These are phyloP conservation scores for Prunella fulvescens DNA, from an alignment of 2,113 vertebrate genomes.

Conservation along the genomic window DNA sequence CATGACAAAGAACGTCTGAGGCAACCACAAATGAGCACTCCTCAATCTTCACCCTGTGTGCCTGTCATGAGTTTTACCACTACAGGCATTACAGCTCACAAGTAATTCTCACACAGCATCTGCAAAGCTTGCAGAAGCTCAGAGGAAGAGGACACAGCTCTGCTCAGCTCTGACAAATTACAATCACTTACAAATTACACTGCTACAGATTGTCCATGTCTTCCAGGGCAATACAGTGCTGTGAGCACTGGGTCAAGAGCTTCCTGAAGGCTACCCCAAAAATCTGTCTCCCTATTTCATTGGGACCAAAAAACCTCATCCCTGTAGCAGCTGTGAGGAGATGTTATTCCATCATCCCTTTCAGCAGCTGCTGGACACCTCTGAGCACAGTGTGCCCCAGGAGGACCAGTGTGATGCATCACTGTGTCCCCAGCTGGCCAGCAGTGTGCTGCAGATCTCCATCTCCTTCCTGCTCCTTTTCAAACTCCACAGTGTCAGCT, in stretches of 20 bases:
- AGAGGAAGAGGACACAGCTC: not conserved
- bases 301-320: not conserved
- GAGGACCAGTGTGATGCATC: not conserved
- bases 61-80: not conserved
- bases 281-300: not conserved
- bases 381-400: accelerated
- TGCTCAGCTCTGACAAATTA: not conserved
- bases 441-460: not conserved
- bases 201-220: not conserved
- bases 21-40: not conserved
- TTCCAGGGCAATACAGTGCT: not conserved
- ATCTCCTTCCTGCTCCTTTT: not conserved
- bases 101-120: not conserved
- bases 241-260: not conserved
- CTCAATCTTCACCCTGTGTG: not conserved
- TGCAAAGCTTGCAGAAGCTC: not conserved
- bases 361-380: not conserved
- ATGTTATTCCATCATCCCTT: not conserved
- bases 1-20: not conserved
- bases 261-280: not conserved
- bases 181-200: not conserved
- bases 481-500: not conserved
- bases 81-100: not conserved
- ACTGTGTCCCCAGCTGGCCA: not conserved
- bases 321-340: not conserved